Percentiles rank a stretch among this genome's conserved stretches.
Evolutionary conservation across 2,797 vertebrate species (phyloP).

Genomic region (Emys orbicularis): DNA sequence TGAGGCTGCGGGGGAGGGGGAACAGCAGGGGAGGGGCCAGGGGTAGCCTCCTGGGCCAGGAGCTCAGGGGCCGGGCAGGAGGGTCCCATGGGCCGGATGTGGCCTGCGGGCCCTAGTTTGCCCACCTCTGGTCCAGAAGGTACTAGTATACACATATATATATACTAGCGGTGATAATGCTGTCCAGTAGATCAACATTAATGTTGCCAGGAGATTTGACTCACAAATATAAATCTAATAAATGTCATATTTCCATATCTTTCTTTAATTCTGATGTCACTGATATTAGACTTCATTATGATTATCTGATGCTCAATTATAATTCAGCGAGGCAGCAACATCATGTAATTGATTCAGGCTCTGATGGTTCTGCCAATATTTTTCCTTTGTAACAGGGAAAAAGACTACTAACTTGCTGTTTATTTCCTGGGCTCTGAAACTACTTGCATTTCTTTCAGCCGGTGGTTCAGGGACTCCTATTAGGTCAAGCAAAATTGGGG

Average conservation of each 20-base stretch:
- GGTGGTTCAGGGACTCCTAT: background rate
- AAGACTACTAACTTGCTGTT: background rate
- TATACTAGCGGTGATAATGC: background rate
- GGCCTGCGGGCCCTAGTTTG: too few species aligned
- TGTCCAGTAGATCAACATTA: background rate
- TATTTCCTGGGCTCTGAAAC: background rate
- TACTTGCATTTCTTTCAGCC: background rate
- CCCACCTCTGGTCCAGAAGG: background rate
- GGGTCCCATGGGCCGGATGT: too few species aligned
- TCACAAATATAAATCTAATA: background rate
- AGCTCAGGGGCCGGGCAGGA: too few species aligned
- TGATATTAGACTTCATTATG: background rate
- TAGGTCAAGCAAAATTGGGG: background rate
- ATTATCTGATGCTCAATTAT: constrained; percentile 22
- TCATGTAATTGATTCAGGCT: constrained; percentile 13
- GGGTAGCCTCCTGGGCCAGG: too few species aligned
- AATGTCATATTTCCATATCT: background rate
- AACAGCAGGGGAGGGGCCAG: too few species aligned
- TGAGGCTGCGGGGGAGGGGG: too few species aligned
- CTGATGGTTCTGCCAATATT: background rate
- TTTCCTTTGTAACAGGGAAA: background rate
- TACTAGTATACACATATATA: background rate
- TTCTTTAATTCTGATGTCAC: background rate
- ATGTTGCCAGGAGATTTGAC: background rate
- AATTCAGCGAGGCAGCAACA: constrained; percentile 8